Conservation (phyloP, 1,140 invertebrate species). For the Drosophila orosa region DNA sequence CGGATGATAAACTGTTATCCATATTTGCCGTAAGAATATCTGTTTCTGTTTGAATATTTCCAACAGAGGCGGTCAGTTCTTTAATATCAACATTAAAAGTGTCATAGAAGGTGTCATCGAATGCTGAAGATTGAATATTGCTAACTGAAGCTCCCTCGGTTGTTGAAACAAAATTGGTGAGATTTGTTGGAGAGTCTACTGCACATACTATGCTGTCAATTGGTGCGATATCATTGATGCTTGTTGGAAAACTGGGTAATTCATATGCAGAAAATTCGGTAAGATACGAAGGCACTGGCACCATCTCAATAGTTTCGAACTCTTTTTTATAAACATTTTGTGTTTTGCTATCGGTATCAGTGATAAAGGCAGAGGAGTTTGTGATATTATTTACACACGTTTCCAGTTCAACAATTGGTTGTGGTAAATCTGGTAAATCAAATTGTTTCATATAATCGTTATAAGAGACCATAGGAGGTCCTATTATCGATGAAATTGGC, state of each 20-base stretch:
- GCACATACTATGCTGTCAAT: constrained; percentile 25
- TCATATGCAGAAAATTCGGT: constrained; percentile 3
- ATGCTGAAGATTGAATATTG: constrained; percentile 19
- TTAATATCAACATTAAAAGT: constrained; percentile 76
- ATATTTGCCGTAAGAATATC: constrained; percentile 7
- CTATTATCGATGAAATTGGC: constrained; percentile 10
- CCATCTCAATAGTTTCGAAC: not conserved
- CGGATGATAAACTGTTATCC: not conserved
- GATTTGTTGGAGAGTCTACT: constrained; percentile 9
- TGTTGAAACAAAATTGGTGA: not conserved
- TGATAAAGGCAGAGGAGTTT: not conserved
- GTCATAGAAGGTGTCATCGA: constrained; percentile 79
- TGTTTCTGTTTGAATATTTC: constrained; percentile 22
- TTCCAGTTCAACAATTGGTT: constrained; percentile 46
- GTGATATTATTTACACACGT: constrained; percentile 2
- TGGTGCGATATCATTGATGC: not conserved
- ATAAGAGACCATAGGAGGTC: constrained; percentile 50
- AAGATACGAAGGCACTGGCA: constrained; percentile 5
- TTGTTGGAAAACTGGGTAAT: not conserved
- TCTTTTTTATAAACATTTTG: not conserved
- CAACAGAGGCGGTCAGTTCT: constrained; percentile 58
- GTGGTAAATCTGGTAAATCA: constrained; percentile 69
- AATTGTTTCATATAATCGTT: constrained; percentile 74
- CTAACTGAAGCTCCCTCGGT: not conserved
- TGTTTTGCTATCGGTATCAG: not conserved